Percentiles rank a stretch among this genome's conserved stretches.
Evolutionary conservation across 1,140 invertebrate species (phyloP).

Genomic region (Cyphomyrmex costatus): DNA sequence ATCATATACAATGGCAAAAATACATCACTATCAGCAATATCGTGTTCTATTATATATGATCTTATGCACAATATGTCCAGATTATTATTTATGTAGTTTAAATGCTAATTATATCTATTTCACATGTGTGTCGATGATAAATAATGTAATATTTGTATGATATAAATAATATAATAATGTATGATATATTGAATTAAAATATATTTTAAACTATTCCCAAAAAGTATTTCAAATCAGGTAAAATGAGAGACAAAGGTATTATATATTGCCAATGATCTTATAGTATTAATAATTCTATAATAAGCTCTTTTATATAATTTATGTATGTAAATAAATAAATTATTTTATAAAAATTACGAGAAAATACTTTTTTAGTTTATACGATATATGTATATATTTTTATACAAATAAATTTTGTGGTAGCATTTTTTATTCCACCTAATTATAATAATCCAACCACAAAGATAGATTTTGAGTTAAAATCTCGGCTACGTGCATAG

Average conservation of each 20-base stretch:
- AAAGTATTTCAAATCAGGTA: neutral
- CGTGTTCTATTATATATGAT: neutral
- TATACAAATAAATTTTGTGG: neutral
- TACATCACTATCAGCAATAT: slow-evolving; percentile 26
- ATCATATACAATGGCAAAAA: slow-evolving; percentile 19
- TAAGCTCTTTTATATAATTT: neutral
- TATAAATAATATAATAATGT: too few species aligned
- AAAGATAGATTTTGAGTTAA: slow-evolving; percentile 25
- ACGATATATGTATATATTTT: neutral
- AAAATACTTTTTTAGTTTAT: neutral
- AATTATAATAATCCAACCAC: neutral
- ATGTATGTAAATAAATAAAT: neutral
- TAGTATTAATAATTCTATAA: neutral
- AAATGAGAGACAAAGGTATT: neutral
- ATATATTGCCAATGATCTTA: neutral
- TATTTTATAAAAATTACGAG: neutral
- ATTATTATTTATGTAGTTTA: neutral
- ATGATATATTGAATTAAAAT: slow-evolving; percentile 5
- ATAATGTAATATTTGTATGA: too few species aligned
- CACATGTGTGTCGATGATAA: neutral
- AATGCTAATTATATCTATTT: slow-evolving; percentile 2
- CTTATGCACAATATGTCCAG: neutral
- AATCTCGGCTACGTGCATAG: neutral
- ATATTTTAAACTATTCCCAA: slow-evolving; percentile 1
- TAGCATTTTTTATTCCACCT: neutral